phyloP scores from a whole-genome alignment of 1,140 invertebrate genomes.

The Drosophila obscura region DNA sequence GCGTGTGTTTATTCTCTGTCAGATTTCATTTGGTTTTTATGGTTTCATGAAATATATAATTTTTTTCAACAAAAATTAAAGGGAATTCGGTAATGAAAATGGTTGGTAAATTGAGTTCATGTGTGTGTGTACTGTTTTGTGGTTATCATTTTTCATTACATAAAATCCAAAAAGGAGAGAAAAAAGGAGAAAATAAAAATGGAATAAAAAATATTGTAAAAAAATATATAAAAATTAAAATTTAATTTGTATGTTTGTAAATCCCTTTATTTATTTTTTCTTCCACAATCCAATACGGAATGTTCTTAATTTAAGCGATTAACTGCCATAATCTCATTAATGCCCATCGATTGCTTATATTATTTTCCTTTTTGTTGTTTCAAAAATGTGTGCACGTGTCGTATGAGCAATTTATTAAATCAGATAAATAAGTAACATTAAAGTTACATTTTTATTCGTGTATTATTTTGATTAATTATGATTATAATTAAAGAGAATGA shows the following conservation, averaged over 20 bases:
- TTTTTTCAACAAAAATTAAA: not conserved
- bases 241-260: slow-evolving; percentile 22
- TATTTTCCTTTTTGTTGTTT: not conserved
- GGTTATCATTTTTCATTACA: too few species aligned
- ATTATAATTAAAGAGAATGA: slow-evolving; percentile 55
- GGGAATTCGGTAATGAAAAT: too few species aligned
- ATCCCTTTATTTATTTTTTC: not conserved
- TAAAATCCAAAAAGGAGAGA: too few species aligned
- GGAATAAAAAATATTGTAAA: not conserved
- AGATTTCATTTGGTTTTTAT: slow-evolving; percentile 8
- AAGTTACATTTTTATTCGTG: slow-evolving; percentile 7
- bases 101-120: too few species aligned
- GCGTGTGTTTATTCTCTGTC: slow-evolving; percentile 10
- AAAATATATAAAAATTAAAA: slow-evolving; percentile 5
- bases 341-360: slow-evolving; percentile 13
- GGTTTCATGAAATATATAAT: slow-evolving; percentile 34
- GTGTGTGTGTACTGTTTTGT: too few species aligned
- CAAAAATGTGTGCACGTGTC: not conserved
- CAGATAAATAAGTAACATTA: not conserved
- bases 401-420: not conserved
- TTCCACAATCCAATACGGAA: too few species aligned
- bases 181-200: too few species aligned
- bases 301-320: too few species aligned
- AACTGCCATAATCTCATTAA: slow-evolving; percentile 36
- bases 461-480: slow-evolving; percentile 65